These are phyloP conservation scores for Lasioglossum morio DNA, from an alignment of 2,888 invertebrate genomes.

Conservation along the genomic window DNA sequence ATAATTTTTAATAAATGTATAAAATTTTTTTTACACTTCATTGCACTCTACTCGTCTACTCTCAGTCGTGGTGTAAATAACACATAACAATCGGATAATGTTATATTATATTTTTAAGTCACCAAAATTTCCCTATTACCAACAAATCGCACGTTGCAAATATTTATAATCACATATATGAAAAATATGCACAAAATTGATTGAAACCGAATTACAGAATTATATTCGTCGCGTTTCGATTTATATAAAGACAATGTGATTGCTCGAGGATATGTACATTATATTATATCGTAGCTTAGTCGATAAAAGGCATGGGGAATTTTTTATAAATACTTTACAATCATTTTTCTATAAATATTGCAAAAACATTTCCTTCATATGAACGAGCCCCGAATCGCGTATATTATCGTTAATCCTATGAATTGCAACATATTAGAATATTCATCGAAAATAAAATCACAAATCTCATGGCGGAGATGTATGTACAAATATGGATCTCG, in stretches of 20 bases:
- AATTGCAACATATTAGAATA: background rate
- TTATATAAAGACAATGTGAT: conserved; percentile 14
- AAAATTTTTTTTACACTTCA: conserved; percentile 38
- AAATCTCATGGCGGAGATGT: conserved; percentile 22
- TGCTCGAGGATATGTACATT: conserved; percentile 43
- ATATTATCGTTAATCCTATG: conserved; percentile 19
- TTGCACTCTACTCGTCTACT: conserved; percentile 10
- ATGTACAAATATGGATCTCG: conserved; percentile 26
- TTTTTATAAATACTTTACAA: conserved; percentile 19
- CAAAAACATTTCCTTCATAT: conserved; percentile 25
- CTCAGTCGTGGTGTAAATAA: conserved; percentile 3
- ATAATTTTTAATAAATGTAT: conserved; percentile 52
- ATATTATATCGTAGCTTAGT: conserved; percentile 18
- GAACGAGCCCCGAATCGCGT: conserved; percentile 21
- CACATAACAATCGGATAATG: conserved; percentile 12
- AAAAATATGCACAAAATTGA: conserved; percentile 29
- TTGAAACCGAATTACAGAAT: conserved; percentile 31
- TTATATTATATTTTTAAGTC: conserved; percentile 8
- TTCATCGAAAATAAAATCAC: conserved; percentile 11
- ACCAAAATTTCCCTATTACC: conserved; percentile 32
- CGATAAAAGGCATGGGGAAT: conserved; percentile 30
- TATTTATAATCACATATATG: conserved; percentile 8
- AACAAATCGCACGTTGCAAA: conserved; percentile 18
- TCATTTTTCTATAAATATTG: conserved; percentile 45
- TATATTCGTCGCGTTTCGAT: conserved; percentile 22